Base-by-base conservation (phyloP, 2,888 invertebrate genomes). In the Scotopteryx bipunctaria region DNA sequence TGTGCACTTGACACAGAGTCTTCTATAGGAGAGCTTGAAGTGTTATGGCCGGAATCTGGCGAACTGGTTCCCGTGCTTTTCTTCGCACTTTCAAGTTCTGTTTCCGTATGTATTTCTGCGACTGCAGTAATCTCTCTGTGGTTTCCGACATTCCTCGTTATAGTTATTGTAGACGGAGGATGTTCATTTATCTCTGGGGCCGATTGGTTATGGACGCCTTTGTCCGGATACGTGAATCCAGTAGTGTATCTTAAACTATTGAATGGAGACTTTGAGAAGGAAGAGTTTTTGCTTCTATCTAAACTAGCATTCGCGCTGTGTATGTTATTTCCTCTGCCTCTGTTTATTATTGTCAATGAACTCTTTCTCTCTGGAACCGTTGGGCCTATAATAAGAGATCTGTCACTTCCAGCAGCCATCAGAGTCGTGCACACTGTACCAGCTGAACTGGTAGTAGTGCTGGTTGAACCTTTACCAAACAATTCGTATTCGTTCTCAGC, bases 401-500 rank as follows among this genome's bases (percentile, higher is more conserved):
- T 86, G 65, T 92, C 93, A 67, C 94, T 94, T 48, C 92, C 92
- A 27, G 93, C 92, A 5, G 95, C 94, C 88, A 95, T 91, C 46
- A 96, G 78, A 0, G 96, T 95, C 0, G 96, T 97, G 71, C 96
- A 97, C 13, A 97, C 96, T 0, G 97, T 97, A 43, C 97, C 97
- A 33, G 96, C 96, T 0, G 97, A 97, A 73, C 97, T 97, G 0
- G 97, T 96, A 0, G 97, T 97, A 0, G 97, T 97, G 42, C 96
- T 96, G 0, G 97, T 97, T 1, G 96, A 96, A 2, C 97, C 97
- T 83, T 95, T 94, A n/a, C 97, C 97, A 76, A 96, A 97, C 25
- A 97, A 85, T 83, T 97, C 97, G 72, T 97, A 97, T 78, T 97
- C 97, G 76, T 95, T 97, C 84, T 97, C 97, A 1, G 95, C 95